These are phyloP conservation scores for Castor canadensis DNA, from an alignment of 2,113 vertebrate genomes.

Conservation along the genomic window DNA sequence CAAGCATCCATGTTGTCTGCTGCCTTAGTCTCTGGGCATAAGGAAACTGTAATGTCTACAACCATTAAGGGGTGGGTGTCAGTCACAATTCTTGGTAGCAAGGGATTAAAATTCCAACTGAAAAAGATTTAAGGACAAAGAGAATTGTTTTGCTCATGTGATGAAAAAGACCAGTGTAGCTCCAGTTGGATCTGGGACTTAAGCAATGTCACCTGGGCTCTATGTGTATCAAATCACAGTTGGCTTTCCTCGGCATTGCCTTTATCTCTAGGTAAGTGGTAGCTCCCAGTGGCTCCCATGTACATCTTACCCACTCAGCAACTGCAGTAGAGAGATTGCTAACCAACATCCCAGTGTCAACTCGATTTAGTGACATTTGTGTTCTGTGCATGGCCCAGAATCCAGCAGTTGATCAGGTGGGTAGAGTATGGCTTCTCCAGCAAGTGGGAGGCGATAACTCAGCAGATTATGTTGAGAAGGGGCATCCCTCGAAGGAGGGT, in stretches of 20 bases:
- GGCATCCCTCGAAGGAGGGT: rapidly evolving
- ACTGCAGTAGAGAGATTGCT: neutral
- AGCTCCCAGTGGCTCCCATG: neutral
- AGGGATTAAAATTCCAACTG: neutral
- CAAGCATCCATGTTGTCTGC: neutral
- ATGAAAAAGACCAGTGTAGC: neutral
- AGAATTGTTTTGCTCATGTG: neutral
- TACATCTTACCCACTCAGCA: neutral
- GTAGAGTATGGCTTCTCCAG: no score
- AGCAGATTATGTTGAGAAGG: rapidly evolving
- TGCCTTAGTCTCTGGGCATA: neutral
- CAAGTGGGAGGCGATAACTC: rapidly evolving
- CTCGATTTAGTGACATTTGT: neutral
- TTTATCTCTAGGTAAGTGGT: neutral
- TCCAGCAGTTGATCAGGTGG: neutral
- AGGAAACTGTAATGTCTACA: neutral
- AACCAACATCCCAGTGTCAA: neutral
- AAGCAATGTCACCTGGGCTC: neutral
- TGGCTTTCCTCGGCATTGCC: neutral
- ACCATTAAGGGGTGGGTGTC: neutral
- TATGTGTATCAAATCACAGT: neutral
- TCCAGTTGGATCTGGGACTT: neutral
- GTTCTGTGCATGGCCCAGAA: rapidly evolving
- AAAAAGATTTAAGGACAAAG: neutral
- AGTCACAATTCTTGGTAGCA: neutral